A percentile compares a stretch with the other conserved stretches of the same genome.
Conservation (phyloP, 2,797 vertebrate genomes). For the Poecilia wingei region DNA sequence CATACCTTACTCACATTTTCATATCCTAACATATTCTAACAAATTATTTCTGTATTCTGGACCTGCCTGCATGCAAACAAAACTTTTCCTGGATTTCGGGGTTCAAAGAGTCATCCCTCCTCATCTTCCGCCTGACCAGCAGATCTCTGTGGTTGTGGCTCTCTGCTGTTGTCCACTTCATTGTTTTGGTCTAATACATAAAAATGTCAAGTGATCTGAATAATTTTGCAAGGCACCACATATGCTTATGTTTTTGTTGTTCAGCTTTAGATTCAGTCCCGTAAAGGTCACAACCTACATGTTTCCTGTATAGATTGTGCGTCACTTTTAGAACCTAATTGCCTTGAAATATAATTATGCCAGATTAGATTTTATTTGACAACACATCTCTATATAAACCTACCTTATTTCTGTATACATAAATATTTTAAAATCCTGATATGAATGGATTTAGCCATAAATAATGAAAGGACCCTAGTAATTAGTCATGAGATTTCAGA, state of each 20-base stretch:
- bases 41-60: not conserved
- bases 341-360: not conserved
- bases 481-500: conserved; percentile 41
- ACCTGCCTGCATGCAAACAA: not conserved
- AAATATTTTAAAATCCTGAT: too few species aligned
- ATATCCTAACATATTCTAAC: not conserved
- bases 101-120: not conserved
- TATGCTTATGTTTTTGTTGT: not conserved
- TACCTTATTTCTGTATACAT: not conserved
- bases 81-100: not conserved
- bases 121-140: not conserved
- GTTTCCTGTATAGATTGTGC: not conserved
- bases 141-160: not conserved
- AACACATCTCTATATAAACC: not conserved
- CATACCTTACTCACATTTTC: not conserved
- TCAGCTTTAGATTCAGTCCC: not conserved
- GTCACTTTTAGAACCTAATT: not conserved
- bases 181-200: not conserved
- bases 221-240: not conserved
- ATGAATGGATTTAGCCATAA: conserved; percentile 10
- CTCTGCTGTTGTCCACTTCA: not conserved
- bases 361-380: not conserved
- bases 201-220: not conserved
- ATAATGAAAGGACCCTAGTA: not conserved
- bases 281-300: not conserved